Percentiles rank a stretch among this genome's conserved stretches.
Evolutionary conservation across 2,888 invertebrate species (phyloP).

Genomic region (Dromius quadrimaculatus): DNA sequence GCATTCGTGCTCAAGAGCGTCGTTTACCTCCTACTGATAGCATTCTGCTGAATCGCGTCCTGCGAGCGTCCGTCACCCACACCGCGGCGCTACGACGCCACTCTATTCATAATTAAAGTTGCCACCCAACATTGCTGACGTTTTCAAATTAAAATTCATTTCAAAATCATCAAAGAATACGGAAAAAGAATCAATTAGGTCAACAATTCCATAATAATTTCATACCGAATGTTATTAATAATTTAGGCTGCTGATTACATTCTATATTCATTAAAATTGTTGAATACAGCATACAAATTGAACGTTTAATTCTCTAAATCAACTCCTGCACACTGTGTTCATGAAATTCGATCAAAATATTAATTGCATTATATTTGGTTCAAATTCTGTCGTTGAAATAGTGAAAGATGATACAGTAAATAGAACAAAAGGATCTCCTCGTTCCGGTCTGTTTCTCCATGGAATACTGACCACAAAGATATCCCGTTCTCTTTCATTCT

Average conservation of each 20-base stretch:
- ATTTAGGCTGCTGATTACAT: slow-evolving; percentile 27
- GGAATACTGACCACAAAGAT: slow-evolving; percentile 21
- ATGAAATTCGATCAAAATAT: slow-evolving; percentile 9
- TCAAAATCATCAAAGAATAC: no score
- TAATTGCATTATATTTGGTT: not conserved
- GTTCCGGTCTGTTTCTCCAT: slow-evolving; percentile 33
- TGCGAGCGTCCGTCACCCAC: slow-evolving; percentile 34
- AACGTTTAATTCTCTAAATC: slow-evolving; percentile 16
- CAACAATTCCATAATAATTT: no score
- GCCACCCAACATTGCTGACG: slow-evolving; percentile 41
- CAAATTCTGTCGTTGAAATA: slow-evolving; percentile 29
- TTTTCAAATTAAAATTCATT: slow-evolving; percentile 39
- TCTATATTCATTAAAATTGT: slow-evolving; percentile 40
- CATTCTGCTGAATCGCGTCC: slow-evolving; percentile 44
- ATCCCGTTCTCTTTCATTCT: slow-evolving; percentile 38
- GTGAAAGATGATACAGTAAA: slow-evolving; percentile 47
- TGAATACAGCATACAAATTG: slow-evolving; percentile 2
- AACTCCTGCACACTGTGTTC: not conserved
- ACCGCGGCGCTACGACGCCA: slow-evolving; percentile 7
- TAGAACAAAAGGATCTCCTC: slow-evolving; percentile 50
- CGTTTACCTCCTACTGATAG: slow-evolving; percentile 37
- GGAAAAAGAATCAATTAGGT: no score
- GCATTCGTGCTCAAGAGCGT: slow-evolving; percentile 49
- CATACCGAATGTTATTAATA: slow-evolving; percentile 19
- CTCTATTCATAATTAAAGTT: slow-evolving; percentile 46